Percentiles rank a stretch among this genome's conserved stretches.
phyloP scores from a whole-genome alignment of 2,888 invertebrate species.

The Cosmia trapezina region DNA sequence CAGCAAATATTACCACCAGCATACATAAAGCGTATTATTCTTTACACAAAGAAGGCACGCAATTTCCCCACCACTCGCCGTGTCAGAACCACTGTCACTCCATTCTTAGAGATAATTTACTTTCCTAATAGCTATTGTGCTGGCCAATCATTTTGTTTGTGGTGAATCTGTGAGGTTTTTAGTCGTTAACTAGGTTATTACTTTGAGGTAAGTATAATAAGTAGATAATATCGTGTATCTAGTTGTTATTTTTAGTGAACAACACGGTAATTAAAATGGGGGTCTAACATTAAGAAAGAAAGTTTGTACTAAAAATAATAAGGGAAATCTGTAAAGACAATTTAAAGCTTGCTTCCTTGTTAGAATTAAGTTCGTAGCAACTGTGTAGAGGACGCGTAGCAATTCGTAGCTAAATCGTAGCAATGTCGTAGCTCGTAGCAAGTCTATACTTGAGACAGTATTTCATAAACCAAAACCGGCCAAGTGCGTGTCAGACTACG shows the following conservation, averaged over 20 bases:
- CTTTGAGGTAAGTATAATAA: neutral
- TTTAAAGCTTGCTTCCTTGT: neutral
- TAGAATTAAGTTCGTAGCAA: slow-evolving; percentile 19
- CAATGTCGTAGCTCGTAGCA: slow-evolving; percentile 18
- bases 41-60: slow-evolving; percentile 57
- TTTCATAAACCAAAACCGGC: too few relatives aligned
- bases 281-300: neutral
- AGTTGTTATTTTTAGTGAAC: neutral
- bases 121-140: slow-evolving; percentile 55
- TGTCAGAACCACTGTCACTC: slow-evolving; percentile 60
- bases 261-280: neutral
- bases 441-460: neutral
- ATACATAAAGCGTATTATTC: slow-evolving; percentile 55
- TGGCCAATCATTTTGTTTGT: slow-evolving; percentile 53
- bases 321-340: neutral
- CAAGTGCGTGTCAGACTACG: too few relatives aligned
- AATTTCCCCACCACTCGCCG: slow-evolving; percentile 57
- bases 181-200: slow-evolving; percentile 6
- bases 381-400: slow-evolving; percentile 1
- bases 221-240: neutral
- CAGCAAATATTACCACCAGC: slow-evolving; percentile 27
- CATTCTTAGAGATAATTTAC: slow-evolving; percentile 60
- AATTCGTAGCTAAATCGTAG: slow-evolving; percentile 25
- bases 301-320: neutral
- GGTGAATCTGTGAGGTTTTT: slow-evolving; percentile 27